Percentiles rank a stretch among this genome's conserved stretches.
phyloP scores from a whole-genome alignment of 1,140 invertebrate species.

The Drosophila subpulchrella region DNA sequence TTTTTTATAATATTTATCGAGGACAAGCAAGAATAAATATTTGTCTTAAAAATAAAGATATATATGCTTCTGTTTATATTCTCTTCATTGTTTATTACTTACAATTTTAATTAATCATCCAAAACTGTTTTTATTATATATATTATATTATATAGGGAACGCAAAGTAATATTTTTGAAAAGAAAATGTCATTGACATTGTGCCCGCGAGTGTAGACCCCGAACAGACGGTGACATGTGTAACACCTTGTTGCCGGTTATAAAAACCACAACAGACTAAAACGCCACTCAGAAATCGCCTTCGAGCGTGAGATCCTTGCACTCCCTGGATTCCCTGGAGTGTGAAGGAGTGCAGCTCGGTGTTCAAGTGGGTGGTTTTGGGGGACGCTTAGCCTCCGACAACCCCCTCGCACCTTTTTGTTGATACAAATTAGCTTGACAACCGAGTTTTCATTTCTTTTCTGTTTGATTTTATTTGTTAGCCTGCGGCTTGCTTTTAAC shows the following conservation, averaged over 20 bases:
- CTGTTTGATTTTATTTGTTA: slow-evolving; percentile 14
- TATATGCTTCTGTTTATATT: too few relatives aligned
- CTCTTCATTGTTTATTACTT: too few relatives aligned
- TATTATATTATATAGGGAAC: too few relatives aligned
- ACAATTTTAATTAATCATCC: too few relatives aligned
- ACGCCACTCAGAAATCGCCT: slow-evolving; percentile 19
- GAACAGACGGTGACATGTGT: slow-evolving; percentile 15
- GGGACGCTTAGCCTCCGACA: neutral
- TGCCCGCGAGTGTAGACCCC: slow-evolving; percentile 1
- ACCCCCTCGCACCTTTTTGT: slow-evolving; percentile 6
- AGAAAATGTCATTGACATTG: neutral
- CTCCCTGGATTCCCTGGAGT: slow-evolving; percentile 6
- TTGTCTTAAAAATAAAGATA: too few relatives aligned
- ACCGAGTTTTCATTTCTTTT: slow-evolving; percentile 15
- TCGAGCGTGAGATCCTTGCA: slow-evolving; percentile 15
- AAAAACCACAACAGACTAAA: slow-evolving; percentile 34
- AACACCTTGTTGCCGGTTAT: slow-evolving; percentile 65
- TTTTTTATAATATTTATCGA: too few relatives aligned
- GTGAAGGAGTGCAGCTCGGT: neutral
- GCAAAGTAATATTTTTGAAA: neutral
- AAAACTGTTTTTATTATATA: too few relatives aligned
- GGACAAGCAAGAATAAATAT: too few relatives aligned
- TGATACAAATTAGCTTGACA: slow-evolving; percentile 44
- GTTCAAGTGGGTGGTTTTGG: neutral
- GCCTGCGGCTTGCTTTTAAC: slow-evolving; percentile 22